phyloP scores from a whole-genome alignment of 2,113 vertebrate species.

The Scartelaos histophorus region DNA sequence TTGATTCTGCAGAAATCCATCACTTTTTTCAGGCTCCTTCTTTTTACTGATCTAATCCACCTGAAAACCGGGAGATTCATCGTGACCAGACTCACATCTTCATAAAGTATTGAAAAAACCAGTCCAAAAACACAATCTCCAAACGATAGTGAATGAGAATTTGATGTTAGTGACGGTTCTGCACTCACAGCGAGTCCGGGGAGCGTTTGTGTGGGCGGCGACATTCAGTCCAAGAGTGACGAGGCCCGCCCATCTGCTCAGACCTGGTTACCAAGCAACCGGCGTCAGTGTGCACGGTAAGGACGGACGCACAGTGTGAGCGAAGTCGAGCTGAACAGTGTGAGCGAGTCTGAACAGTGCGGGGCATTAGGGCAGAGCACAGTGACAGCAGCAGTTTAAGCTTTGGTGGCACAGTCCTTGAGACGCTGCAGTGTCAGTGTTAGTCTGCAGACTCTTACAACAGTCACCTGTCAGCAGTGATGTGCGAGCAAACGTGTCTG shows the following conservation, averaged over 20 bases:
- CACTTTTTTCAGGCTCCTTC: too few relatives aligned
- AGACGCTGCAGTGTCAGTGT: neutral
- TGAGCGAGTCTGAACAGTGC: neutral
- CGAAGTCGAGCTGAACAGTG: neutral
- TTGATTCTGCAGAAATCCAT: too few relatives aligned
- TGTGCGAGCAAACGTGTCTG: neutral
- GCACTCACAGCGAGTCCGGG: neutral
- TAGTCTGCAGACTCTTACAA: neutral
- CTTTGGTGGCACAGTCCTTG: slow-evolving; percentile 5
- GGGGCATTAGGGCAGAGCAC: neutral
- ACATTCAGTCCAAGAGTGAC: neutral
- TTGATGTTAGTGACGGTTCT: neutral
- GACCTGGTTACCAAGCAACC: slow-evolving; percentile 1
- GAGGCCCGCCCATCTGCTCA: neutral
- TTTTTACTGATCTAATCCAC: too few relatives aligned
- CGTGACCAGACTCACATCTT: too few relatives aligned
- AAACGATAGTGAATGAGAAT: neutral
- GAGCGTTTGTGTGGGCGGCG: neutral
- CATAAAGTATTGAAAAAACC: too few relatives aligned
- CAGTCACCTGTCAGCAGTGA: neutral
- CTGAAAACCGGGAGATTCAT: too few relatives aligned
- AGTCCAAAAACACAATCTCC: too few relatives aligned
- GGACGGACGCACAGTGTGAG: neutral
- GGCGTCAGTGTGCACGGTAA: neutral
- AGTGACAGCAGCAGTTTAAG: neutral